These are phyloP conservation scores for Theropithecus gelada DNA, from an alignment of 2,113 vertebrate genomes.

Conservation along the genomic window DNA sequence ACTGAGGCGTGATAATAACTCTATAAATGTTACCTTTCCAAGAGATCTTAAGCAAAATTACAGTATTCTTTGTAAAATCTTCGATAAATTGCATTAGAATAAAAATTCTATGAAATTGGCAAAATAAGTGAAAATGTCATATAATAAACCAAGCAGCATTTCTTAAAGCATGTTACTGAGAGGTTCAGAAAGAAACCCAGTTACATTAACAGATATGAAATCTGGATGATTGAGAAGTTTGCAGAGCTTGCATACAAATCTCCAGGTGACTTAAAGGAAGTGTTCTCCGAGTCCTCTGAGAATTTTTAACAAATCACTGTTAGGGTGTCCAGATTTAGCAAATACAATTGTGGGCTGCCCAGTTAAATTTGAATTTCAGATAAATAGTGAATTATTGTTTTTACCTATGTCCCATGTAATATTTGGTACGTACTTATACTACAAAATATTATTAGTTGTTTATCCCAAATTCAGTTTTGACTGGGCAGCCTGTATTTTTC, in stretches of 20 bases:
- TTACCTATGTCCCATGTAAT: neutral
- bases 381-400: neutral
- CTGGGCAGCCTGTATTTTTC: neutral
- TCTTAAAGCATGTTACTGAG: conserved; percentile 4
- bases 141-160: neutral
- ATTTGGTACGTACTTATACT: neutral
- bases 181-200: neutral
- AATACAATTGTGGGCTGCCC: neutral
- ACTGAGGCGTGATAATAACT: neutral
- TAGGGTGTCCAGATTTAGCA: neutral
- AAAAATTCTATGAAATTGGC: neutral
- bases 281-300: neutral
- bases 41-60: neutral
- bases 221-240: conserved; percentile 33
- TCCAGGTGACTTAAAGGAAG: neutral
- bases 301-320: neutral
- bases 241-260: conserved; percentile 13
- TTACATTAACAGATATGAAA: neutral
- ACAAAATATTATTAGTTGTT: neutral
- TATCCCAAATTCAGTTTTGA: conserved; percentile 36
- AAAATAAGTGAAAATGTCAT: conserved; percentile 1
- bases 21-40: neutral
- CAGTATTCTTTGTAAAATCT: neutral
- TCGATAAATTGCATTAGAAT: neutral
- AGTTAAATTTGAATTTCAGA: conserved; percentile 30